These are phyloP conservation scores for Solen grandis DNA, from an alignment of 1,140 invertebrate species.

Conservation along the genomic window DNA sequence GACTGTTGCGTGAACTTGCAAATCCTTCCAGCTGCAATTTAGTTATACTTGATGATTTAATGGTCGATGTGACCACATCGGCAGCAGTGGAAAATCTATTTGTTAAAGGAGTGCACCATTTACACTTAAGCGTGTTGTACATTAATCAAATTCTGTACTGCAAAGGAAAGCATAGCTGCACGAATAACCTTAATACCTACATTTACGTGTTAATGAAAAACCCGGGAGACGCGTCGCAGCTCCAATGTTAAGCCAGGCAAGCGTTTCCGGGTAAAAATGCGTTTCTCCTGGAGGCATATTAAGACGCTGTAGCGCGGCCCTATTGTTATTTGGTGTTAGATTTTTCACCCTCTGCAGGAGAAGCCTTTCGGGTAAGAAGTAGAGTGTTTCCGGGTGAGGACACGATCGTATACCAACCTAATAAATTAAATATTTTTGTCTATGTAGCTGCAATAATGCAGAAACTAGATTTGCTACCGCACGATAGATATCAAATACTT, in stretches of 20 bases:
- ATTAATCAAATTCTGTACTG: conserved; percentile 6
- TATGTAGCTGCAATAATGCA: no score
- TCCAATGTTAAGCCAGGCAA: not conserved
- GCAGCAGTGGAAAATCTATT: not conserved
- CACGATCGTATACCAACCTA: not conserved
- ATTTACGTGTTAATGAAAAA: conserved; percentile 1
- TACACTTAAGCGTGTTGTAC: not conserved
- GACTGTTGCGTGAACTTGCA: no score
- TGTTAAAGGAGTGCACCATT: conserved; percentile 2
- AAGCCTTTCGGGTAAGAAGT: not conserved
- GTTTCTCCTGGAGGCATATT: conserved; percentile 5
- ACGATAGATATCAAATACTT: no score
- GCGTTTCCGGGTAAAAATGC: conserved; percentile 1
- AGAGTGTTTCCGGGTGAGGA: not conserved
- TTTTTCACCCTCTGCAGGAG: not conserved
- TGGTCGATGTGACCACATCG: not conserved
- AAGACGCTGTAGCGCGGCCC: not conserved
- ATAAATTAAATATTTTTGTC: not conserved
- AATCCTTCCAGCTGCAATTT: not conserved
- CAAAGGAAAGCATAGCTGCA: not conserved
- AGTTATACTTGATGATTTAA: conserved; percentile 5
- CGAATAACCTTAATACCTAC: not conserved
- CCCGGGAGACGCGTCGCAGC: not conserved
- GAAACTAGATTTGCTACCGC: no score
- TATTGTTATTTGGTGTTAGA: not conserved